Evolutionary conservation across 1,140 invertebrate species (phyloP).

Genomic region (roundworm (Caenorhabditis elegans)): WBcel235 BX284602.5:11148001-11148500

Average conservation of each 20-base stretch:
- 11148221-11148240: slow-evolving; percentile 71
- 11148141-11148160: too few species aligned
- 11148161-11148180: too few species aligned
- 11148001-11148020: too few species aligned
- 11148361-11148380: slow-evolving; percentile 59
- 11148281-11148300: slow-evolving; percentile 79
- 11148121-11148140: too few species aligned
- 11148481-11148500: slow-evolving; percentile 77
- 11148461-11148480: slow-evolving; percentile 83
- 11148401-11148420: slow-evolving; percentile 81
- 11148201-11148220: slow-evolving; percentile 54
- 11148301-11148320: slow-evolving; percentile 78
- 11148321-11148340: slow-evolving; percentile 68
- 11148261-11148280: slow-evolving; percentile 78
- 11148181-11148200: too few species aligned
- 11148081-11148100: too few species aligned
- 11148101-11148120: too few species aligned
- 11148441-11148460: slow-evolving; percentile 80
- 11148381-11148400: slow-evolving; percentile 78
- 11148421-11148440: slow-evolving; percentile 84
- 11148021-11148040: too few species aligned
- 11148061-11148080: too few species aligned
- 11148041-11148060: too few species aligned
- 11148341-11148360: background rate
- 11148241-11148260: slow-evolving; percentile 78